phyloP scores from a whole-genome alignment of 92 coral and sea anemone species.

The Epizoanthus fatuus region DNA sequence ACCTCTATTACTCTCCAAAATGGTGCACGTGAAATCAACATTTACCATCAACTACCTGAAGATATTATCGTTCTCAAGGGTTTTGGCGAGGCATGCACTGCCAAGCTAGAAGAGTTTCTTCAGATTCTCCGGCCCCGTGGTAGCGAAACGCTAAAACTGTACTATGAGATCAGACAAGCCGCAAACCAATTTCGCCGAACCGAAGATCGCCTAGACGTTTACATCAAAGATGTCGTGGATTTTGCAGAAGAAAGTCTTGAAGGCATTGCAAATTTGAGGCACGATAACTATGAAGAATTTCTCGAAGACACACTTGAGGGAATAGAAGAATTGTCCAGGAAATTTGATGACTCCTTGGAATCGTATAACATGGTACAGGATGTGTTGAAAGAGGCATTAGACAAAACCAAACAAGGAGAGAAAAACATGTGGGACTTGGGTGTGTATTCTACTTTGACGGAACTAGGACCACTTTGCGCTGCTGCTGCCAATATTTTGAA shows the following conservation, averaged over 20 bases:
- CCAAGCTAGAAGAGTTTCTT: neutral
- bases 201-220: neutral
- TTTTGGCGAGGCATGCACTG: neutral
- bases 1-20: neutral
- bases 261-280: neutral
- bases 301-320: neutral
- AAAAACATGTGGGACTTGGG: neutral
- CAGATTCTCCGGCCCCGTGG: constrained; percentile 17
- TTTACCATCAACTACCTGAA: neutral
- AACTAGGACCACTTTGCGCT: neutral
- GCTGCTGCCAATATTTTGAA: neutral
- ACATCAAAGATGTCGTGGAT: neutral
- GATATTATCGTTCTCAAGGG: neutral
- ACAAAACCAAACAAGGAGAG: neutral
- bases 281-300: constrained; percentile 12
- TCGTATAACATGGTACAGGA: neutral
- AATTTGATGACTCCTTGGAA: neutral
- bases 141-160: neutral
- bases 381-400: neutral
- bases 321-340: neutral
- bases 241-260: constrained; percentile 12
- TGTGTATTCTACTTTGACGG: neutral
- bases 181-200: constrained; percentile 22
- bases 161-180: neutral
- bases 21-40: neutral